These are phyloP conservation scores for Liposcelis brunnea DNA, from an alignment of 2,888 invertebrate genomes.

Conservation along the genomic window DNA sequence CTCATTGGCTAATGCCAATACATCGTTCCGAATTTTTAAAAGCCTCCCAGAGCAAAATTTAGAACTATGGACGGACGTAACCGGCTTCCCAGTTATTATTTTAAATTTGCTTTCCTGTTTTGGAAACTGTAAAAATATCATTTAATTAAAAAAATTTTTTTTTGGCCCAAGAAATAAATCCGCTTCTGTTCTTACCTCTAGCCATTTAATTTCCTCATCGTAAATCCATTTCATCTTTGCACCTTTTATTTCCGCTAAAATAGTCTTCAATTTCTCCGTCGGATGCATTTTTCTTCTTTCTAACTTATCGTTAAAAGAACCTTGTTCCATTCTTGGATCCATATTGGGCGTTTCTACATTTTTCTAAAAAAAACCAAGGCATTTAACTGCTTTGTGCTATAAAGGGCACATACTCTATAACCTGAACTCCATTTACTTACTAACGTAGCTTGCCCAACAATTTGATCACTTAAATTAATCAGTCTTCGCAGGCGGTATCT, in stretches of 20 bases:
- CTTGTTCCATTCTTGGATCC: constrained; percentile 34
- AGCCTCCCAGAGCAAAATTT: constrained; percentile 31
- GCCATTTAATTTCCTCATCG: constrained; percentile 11
- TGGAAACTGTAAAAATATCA: constrained; percentile 20
- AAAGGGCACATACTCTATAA: constrained; percentile 25
- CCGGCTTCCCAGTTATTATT: constrained; percentile 33
- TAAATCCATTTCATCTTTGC: constrained; percentile 13
- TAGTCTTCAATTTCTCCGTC: constrained; percentile 1
- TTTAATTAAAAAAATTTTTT: too few relatives aligned
- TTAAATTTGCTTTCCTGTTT: constrained; percentile 14
- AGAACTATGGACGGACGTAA: constrained; percentile 37
- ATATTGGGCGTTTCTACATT: constrained; percentile 13
- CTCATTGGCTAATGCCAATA: constrained; percentile 15
- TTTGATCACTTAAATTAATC: constrained; percentile 24
- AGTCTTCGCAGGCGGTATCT: constrained; percentile 39
- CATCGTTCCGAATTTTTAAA: constrained; percentile 20
- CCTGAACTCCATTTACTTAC: constrained; percentile 21
- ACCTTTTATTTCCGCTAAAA: constrained; percentile 11
- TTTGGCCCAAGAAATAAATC: too few relatives aligned
- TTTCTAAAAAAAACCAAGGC: constrained; percentile 10
- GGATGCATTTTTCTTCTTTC: constrained; percentile 10
- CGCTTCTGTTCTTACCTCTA: constrained; percentile 17
- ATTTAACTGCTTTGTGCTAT: too few relatives aligned
- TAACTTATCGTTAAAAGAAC: constrained; percentile 15
- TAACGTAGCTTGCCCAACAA: constrained; percentile 31